Evolutionary conservation across 1,140 invertebrate species (phyloP).

Genomic region (Temnothorax curvispinosus): DNA sequence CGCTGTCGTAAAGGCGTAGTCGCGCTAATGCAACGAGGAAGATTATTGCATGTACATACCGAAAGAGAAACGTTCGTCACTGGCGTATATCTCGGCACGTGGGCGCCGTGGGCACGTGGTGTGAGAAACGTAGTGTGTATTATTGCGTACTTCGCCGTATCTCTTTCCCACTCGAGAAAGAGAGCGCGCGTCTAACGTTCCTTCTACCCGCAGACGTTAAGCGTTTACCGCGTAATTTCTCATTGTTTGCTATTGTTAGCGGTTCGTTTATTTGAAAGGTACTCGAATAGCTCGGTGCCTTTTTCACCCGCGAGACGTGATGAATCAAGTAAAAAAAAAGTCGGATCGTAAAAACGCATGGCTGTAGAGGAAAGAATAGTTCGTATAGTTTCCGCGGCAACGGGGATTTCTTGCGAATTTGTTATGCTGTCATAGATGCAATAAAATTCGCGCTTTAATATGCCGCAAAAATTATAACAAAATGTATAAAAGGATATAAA

Average conservation of each 20-base stretch:
- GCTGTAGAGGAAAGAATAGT: neutral
- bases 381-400: neutral
- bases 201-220: neutral
- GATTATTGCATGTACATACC: constrained; percentile 22
- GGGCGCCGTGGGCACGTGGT: constrained; percentile 38
- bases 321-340: constrained; percentile 24
- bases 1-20: constrained; percentile 22
- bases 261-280: constrained; percentile 41
- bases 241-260: constrained; percentile 44
- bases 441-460: neutral
- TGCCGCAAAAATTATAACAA: neutral
- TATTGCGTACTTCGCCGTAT: neutral
- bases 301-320: neutral
- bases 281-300: constrained; percentile 33
- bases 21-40: constrained; percentile 37
- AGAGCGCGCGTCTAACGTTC: neutral
- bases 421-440: neutral
- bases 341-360: neutral
- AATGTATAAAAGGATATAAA: neutral
- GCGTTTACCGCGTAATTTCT: constrained; percentile 4
- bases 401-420: neutral
- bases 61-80: constrained; percentile 30
- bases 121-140: constrained; percentile 2
- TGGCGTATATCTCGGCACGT: constrained; percentile 40
- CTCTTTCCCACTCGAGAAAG: neutral